Percentiles rank a stretch among this genome's conserved stretches.
Conservation (phyloP, 2,797 vertebrate species). For the Danio kyathit region DNA sequence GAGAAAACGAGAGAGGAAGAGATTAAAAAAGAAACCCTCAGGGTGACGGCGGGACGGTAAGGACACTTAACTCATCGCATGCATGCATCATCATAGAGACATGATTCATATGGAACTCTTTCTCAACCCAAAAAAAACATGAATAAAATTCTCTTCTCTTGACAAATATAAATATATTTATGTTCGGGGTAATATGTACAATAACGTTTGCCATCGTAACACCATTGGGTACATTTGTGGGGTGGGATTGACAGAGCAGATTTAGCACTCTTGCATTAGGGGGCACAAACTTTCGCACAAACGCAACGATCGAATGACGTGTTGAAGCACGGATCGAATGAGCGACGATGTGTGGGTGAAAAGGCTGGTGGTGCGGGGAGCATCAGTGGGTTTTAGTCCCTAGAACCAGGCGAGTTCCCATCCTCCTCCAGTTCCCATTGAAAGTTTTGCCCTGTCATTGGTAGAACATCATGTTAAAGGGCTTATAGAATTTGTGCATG, state of each 20-base stretch:
- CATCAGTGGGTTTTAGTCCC: conserved; percentile 69
- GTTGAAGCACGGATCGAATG: conserved; percentile 68
- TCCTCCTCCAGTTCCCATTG: conserved; percentile 93
- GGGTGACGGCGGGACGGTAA: conserved; percentile 77
- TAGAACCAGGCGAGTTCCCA: conserved; percentile 70
- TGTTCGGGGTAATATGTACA: conserved; percentile 80
- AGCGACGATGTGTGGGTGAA: conserved; percentile 66
- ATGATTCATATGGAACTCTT: conserved; percentile 73
- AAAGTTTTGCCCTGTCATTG: conserved; percentile 99
- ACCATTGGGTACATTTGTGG: conserved; percentile 63
- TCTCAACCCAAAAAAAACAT: conserved; percentile 70
- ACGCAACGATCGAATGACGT: conserved; percentile 75
- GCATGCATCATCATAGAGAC: conserved; percentile 80
- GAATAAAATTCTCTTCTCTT: conserved; percentile 81
- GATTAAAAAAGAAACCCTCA: conserved; percentile 69
- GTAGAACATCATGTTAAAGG: conserved; percentile 99
- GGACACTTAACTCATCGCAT: conserved; percentile 84
- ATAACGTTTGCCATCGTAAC: conserved; percentile 75
- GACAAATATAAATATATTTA: conserved; percentile 88
- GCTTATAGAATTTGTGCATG: conserved; percentile 97
- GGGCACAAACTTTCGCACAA: conserved; percentile 74
- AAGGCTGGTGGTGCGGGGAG: conserved; percentile 78
- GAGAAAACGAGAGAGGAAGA: conserved; percentile 43
- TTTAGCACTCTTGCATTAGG: conserved; percentile 76
- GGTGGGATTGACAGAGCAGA: conserved; percentile 68